phyloP scores from a whole-genome alignment of 2,888 invertebrate genomes.

The Ganaspis brasiliensis region DNA sequence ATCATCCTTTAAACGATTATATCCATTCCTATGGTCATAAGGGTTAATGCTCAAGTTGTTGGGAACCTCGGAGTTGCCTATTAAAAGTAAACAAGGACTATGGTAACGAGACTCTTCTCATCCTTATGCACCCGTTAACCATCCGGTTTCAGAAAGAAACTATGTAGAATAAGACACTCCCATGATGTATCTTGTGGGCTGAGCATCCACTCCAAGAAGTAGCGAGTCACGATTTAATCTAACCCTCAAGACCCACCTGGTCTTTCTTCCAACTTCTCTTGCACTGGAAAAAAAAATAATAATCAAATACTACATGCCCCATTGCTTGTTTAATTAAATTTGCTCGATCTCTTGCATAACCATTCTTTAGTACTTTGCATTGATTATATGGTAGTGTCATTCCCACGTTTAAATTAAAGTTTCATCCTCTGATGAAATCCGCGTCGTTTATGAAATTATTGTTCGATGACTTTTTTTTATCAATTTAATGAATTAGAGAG shows the following conservation, averaged over 20 bases:
- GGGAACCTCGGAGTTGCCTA: slow-evolving; percentile 59
- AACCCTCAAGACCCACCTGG: slow-evolving; percentile 27
- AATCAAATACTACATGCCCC: background rate
- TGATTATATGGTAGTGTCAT: background rate
- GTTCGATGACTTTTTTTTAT: too few species aligned
- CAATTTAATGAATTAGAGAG: too few species aligned
- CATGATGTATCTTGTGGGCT: slow-evolving; percentile 33
- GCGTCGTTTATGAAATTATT: too few species aligned
- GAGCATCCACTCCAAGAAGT: slow-evolving; percentile 20
- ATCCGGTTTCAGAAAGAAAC: slow-evolving; percentile 30
- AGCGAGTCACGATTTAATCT: slow-evolving; percentile 41
- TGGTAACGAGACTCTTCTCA: slow-evolving; percentile 68
- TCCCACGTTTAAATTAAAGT: too few species aligned
- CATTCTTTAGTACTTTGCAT: background rate
- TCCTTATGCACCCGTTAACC: slow-evolving; percentile 58
- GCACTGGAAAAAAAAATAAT: background rate
- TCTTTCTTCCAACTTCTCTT: slow-evolving; percentile 5
- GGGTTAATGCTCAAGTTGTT: slow-evolving; percentile 15
- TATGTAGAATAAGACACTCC: slow-evolving; percentile 33
- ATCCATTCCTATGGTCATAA: background rate
- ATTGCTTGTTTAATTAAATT: slow-evolving; percentile 32
- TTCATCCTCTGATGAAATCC: too few species aligned
- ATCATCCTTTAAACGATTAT: background rate
- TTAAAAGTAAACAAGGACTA: slow-evolving; percentile 71
- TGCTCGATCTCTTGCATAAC: background rate